phyloP scores from a whole-genome alignment of 2,113 vertebrate species.

The Chloebia gouldiae region DNA sequence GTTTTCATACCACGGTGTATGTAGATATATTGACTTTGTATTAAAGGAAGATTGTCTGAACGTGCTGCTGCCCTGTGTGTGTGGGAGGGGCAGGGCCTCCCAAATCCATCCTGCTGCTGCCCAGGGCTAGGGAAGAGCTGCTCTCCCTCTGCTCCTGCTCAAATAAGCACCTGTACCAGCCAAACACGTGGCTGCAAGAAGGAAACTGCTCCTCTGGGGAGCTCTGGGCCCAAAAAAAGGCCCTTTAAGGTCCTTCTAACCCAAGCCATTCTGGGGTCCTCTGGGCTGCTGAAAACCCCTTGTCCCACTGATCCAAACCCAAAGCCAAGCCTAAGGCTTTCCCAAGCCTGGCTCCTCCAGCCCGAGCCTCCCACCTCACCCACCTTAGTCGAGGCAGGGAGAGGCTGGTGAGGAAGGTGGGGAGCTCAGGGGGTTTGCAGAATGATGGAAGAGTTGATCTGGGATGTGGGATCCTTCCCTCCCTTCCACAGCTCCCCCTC shows the following conservation, averaged over 20 bases:
- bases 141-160: background rate
- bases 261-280: background rate
- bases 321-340: fast-evolving
- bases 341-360: too few relatives aligned
- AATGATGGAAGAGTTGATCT: background rate
- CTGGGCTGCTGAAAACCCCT: background rate
- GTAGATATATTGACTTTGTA: conserved; percentile 99
- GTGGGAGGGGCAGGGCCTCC: background rate
- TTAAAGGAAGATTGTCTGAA: conserved; percentile 99
- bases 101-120: background rate
- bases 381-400: fast-evolving
- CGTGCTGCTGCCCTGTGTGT: background rate
- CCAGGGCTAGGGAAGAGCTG: background rate
- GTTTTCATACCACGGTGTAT: conserved; percentile 92
- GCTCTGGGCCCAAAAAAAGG: background rate
- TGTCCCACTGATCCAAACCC: background rate
- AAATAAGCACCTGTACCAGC: fast-evolving
- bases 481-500: background rate
- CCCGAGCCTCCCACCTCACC: background rate
- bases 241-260: background rate
- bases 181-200: background rate
- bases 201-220: fast-evolving
- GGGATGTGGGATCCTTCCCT: background rate
- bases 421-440: fast-evolving
- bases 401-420: fast-evolving